These are phyloP conservation scores for Ditylenchus weischeri DNA, from an alignment of 2,888 invertebrate genomes.

Conservation along the genomic window DNA sequence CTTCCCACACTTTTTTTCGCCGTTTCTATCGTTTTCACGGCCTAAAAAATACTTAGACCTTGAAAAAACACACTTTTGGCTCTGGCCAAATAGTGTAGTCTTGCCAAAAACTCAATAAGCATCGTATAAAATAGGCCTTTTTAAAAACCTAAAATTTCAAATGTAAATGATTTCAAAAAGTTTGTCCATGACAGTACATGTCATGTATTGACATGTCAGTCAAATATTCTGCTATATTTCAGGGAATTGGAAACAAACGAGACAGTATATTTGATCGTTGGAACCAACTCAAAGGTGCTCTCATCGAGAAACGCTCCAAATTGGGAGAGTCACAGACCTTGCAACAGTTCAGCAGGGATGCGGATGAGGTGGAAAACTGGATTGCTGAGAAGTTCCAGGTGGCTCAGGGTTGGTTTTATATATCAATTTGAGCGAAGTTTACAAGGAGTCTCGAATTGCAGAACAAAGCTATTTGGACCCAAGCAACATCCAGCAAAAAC, in stretches of 20 bases:
- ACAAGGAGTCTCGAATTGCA: background rate
- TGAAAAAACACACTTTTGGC: too few relatives aligned
- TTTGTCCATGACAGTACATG: too few relatives aligned
- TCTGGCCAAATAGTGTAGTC: too few relatives aligned
- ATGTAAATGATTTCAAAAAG: too few relatives aligned
- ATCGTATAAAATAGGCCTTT: too few relatives aligned
- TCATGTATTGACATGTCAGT: too few relatives aligned
- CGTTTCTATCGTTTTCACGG: too few relatives aligned
- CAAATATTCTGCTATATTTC: constrained; percentile 1
- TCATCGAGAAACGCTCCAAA: constrained; percentile 92
- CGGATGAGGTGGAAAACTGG: constrained; percentile 99
- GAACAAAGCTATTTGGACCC: constrained; percentile 76
- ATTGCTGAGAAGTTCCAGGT: constrained; percentile 91
- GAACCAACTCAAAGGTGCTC: constrained; percentile 88
- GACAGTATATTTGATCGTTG: constrained; percentile 77
- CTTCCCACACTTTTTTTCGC: too few relatives aligned
- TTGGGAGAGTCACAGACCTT: constrained; percentile 82
- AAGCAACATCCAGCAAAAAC: constrained; percentile 85
- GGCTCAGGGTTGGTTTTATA: constrained; percentile 68
- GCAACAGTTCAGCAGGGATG: constrained; percentile 93
- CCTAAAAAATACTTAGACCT: too few relatives aligned
- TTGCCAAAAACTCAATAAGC: too few relatives aligned
- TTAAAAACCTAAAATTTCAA: too few relatives aligned
- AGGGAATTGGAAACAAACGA: constrained; percentile 83
- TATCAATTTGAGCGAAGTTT: constrained; percentile 70